A percentile compares a stretch with the other conserved stretches of the same genome.
phyloP scores from a whole-genome alignment of 2,888 invertebrate genomes.

The Elysia crispata region DNA sequence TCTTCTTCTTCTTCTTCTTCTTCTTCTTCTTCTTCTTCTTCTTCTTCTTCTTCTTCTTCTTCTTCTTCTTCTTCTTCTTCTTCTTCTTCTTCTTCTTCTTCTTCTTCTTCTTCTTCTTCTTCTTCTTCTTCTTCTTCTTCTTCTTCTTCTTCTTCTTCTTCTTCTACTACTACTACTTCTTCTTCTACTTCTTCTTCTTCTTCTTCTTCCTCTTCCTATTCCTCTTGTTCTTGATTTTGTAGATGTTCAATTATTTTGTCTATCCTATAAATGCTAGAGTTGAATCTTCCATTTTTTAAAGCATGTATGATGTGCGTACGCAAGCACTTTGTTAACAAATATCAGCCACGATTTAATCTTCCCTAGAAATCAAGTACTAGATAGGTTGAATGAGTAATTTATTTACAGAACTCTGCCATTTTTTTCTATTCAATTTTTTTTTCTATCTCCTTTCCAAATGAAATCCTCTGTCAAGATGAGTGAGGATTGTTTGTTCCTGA shows the following conservation, averaged over 20 bases:
- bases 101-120: conserved; percentile 23
- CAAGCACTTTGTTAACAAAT: too few species aligned
- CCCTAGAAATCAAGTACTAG: too few species aligned
- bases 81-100: conserved; percentile 1
- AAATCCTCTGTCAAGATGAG: conserved; percentile 57
- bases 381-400: too few species aligned
- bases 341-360: too few species aligned
- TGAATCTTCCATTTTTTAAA: too few species aligned
- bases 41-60: conserved; percentile 34
- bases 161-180: conserved; percentile 27
- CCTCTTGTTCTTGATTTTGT: too few species aligned
- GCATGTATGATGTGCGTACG: too few species aligned
- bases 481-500: conserved; percentile 89
- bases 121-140: conserved; percentile 34
- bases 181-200: conserved; percentile 30
- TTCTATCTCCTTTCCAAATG: too few species aligned
- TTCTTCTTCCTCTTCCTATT: not conserved
- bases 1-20: not conserved
- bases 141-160: conserved; percentile 34
- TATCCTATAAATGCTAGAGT: too few species aligned
- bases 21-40: conserved; percentile 34
- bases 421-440: too few species aligned
- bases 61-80: conserved; percentile 17
- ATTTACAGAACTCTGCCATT: too few species aligned
- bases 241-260: too few species aligned